phyloP scores from a whole-genome alignment of 2,888 invertebrate species.

The Dryadula phaetusa region DNA sequence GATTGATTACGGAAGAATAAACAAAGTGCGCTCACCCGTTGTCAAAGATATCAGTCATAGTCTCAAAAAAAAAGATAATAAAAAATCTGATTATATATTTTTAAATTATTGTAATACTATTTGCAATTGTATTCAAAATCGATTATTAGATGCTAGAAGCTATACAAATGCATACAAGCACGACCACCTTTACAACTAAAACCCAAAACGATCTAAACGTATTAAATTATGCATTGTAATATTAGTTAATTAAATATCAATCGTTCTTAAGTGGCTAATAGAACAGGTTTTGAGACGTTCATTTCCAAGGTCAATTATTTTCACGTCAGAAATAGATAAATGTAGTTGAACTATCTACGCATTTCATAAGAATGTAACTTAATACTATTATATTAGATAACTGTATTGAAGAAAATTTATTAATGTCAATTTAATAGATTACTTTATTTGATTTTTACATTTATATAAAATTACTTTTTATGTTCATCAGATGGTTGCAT shows the following conservation, averaged over 20 bases:
- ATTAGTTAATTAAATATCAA: not conserved
- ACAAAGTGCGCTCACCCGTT: conserved; percentile 32
- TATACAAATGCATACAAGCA: not conserved
- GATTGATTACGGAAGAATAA: conserved; percentile 15
- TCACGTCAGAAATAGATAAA: not conserved
- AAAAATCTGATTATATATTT: no score
- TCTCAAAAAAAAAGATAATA: not conserved
- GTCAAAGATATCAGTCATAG: conserved; percentile 12
- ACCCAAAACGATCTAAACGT: not conserved
- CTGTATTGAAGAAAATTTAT: no score
- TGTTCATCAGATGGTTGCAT: no score
- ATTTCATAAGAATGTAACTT: not conserved
- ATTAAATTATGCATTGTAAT: no score
- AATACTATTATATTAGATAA: no score
- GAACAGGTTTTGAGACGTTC: not conserved
- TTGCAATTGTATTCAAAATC: no score
- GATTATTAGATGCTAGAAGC: not conserved
- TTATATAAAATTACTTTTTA: no score
- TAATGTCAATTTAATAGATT: no score
- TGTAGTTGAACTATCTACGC: not conserved
- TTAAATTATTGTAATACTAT: no score
- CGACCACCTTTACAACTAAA: not conserved
- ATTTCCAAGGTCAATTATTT: conserved; percentile 14
- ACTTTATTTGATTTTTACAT: no score
- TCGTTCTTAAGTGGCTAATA: not conserved